phyloP scores from a whole-genome alignment of 2,797 vertebrate genomes.

The Catharus ustulatus region DNA sequence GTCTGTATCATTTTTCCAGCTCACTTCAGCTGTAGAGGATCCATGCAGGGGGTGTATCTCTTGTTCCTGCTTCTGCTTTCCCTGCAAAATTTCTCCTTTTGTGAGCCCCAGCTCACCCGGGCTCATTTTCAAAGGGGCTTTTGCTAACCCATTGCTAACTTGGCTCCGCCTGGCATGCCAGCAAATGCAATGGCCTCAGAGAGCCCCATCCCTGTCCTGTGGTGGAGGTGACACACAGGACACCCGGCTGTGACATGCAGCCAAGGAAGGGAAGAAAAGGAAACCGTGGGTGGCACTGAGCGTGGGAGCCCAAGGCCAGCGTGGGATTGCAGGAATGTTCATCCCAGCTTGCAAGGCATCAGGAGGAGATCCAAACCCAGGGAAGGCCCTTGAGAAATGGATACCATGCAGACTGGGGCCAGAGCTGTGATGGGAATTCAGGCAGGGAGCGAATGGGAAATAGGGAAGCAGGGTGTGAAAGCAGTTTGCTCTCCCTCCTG shows the following conservation, averaged over 20 bases:
- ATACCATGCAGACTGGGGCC: not conserved
- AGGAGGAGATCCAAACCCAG: slow-evolving; percentile 16
- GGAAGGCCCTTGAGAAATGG: not conserved
- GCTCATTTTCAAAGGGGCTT: not conserved
- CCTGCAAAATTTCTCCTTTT: not conserved
- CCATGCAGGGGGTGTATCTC: not conserved
- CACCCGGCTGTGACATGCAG: not conserved
- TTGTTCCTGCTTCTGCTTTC: not conserved
- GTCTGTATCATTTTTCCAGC: not conserved
- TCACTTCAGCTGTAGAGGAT: not conserved
- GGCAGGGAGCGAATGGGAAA: not conserved
- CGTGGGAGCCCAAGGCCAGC: not conserved
- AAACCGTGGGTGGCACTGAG: not conserved
- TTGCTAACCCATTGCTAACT: not conserved
- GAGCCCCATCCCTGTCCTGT: not conserved
- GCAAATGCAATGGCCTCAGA: fast-evolving
- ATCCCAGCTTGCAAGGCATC: not conserved
- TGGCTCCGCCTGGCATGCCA: not conserved
- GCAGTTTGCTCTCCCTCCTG: not conserved
- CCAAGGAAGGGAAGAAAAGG: fast-evolving
- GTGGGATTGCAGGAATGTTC: not conserved
- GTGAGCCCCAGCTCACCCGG: not conserved
- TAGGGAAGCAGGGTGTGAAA: not conserved
- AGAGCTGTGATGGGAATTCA: not conserved
- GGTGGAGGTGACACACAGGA: not conserved